phyloP scores from a whole-genome alignment of 1,140 invertebrate genomes.

The Euwallacea similis region DNA sequence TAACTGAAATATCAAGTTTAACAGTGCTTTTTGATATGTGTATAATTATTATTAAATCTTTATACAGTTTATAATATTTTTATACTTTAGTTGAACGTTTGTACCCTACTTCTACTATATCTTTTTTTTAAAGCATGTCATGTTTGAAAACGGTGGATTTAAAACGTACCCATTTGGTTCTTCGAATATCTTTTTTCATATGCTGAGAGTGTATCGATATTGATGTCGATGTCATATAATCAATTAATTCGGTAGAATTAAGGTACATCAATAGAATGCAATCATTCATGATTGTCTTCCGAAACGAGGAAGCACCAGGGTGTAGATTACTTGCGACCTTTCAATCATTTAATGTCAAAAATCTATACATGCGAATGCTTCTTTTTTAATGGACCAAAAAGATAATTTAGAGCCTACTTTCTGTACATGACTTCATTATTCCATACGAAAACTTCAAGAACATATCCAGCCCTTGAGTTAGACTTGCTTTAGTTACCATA shows the following conservation, averaged over 20 bases:
- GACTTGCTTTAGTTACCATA: background rate
- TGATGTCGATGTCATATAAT: constrained; percentile 26
- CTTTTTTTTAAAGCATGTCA: constrained; percentile 1
- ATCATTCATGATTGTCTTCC: constrained; percentile 54
- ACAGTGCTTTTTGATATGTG: constrained; percentile 54
- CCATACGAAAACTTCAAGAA: background rate
- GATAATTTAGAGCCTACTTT: background rate
- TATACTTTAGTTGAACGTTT: constrained; percentile 48
- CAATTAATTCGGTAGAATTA: constrained; percentile 33
- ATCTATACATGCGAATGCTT: constrained; percentile 42
- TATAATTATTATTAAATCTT: constrained; percentile 46
- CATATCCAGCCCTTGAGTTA: background rate
- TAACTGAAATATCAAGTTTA: constrained; percentile 51
- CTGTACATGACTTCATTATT: background rate
- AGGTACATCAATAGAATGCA: constrained; percentile 48
- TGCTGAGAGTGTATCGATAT: background rate
- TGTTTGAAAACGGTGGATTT: background rate
- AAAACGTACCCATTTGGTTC: background rate
- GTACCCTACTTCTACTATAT: constrained; percentile 37
- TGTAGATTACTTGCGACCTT: constrained; percentile 54
- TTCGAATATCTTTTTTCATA: background rate
- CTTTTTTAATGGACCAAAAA: constrained; percentile 23
- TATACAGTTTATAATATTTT: constrained; percentile 54
- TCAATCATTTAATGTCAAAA: constrained; percentile 50
- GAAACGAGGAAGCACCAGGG: constrained; percentile 52